Evolutionary conservation across 1,140 invertebrate genomes (phyloP).

Genomic region (Hycleus phaleratus): DNA sequence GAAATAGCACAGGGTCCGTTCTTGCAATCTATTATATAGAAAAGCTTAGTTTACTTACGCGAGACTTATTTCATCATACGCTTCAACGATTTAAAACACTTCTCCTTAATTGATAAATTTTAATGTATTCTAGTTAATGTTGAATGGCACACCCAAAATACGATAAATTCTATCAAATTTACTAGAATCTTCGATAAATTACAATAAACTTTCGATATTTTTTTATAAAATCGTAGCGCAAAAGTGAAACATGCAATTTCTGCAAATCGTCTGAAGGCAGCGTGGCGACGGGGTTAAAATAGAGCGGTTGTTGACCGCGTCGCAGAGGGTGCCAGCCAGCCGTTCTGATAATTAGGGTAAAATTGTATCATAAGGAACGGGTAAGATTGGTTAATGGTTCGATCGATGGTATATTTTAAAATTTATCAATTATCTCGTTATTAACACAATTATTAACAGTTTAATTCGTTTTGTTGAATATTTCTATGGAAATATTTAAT

Average conservation of each 20-base stretch:
- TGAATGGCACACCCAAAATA: neutral
- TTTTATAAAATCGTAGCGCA: too few species aligned
- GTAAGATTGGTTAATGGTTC: slow-evolving; percentile 7
- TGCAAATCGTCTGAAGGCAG: too few species aligned
- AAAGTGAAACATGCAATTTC: too few species aligned
- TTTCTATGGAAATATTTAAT: slow-evolving; percentile 20
- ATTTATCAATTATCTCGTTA: too few species aligned
- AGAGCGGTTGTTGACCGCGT: too few species aligned
- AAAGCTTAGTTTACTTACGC: slow-evolving; percentile 13
- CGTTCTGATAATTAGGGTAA: neutral
- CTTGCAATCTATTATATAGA: slow-evolving; percentile 11
- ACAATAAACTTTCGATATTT: too few species aligned
- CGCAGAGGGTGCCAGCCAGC: too few species aligned
- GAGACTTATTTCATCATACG: slow-evolving; percentile 15
- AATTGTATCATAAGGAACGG: slow-evolving; percentile 10
- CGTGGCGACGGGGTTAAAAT: too few species aligned
- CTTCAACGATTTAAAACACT: slow-evolving; percentile 13
- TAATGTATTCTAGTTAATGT: slow-evolving; percentile 10
- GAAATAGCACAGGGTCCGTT: slow-evolving; percentile 8
- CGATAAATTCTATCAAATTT: too few species aligned
- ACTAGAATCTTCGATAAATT: too few species aligned
- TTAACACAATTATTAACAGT: too few species aligned
- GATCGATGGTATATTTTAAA: slow-evolving; percentile 3
- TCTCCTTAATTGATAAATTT: slow-evolving; percentile 13
- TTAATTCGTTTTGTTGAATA: too few species aligned